phyloP scores from a whole-genome alignment of 2,797 vertebrate species.

The Phylloscopus collybita region DNA sequence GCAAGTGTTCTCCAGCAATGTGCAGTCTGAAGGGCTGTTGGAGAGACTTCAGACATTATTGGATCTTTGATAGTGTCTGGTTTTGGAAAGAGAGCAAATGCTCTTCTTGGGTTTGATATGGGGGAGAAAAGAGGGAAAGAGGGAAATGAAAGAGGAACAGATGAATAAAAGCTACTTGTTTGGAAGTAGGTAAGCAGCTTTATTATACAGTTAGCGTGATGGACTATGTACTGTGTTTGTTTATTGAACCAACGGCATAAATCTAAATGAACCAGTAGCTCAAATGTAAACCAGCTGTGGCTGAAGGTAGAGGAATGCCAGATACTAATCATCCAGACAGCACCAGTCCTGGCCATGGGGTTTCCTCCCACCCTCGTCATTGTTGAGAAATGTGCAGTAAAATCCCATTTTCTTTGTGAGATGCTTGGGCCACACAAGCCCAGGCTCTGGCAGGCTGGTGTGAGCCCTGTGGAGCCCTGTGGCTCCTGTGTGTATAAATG shows the following conservation, averaged over 20 bases:
- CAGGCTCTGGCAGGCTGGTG: neutral
- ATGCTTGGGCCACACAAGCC: neutral
- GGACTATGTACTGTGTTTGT: constrained; percentile 29
- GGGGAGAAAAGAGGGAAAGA: neutral
- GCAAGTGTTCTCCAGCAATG: neutral
- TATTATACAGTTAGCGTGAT: neutral
- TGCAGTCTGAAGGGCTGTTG: neutral
- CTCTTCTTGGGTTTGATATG: neutral
- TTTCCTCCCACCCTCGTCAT: neutral
- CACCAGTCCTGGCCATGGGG: neutral
- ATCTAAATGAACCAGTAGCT: constrained; percentile 47
- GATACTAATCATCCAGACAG: constrained; percentile 9
- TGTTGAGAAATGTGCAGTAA: neutral
- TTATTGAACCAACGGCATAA: constrained; percentile 48
- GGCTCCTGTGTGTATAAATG: neutral
- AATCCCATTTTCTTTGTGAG: neutral
- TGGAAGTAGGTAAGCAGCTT: constrained; percentile 14
- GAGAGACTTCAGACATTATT: neutral
- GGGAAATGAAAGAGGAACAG: neutral
- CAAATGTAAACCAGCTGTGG: constrained; percentile 61
- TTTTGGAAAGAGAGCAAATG: neutral
- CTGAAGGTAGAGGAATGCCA: constrained; percentile 20
- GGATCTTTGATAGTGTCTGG: neutral
- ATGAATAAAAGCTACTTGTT: constrained; percentile 10
- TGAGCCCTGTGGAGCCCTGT: neutral